Conservation (phyloP, 2,888 invertebrate genomes). For the Cheilosia grossa region DNA sequence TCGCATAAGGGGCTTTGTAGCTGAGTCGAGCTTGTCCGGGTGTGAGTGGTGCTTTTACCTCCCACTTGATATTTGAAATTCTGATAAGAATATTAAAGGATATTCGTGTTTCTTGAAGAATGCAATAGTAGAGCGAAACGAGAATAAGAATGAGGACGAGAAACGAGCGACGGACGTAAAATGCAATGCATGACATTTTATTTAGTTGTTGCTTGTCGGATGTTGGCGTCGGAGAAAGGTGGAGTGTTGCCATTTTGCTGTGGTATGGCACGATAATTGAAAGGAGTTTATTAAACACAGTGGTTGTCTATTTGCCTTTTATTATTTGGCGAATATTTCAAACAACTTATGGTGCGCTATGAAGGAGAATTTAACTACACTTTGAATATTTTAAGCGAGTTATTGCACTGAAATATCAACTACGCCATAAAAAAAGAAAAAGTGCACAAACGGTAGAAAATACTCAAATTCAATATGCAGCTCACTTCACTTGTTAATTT, state of each 20-base stretch:
- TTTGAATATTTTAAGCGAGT: too few relatives aligned
- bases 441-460: too few relatives aligned
- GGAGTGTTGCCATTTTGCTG: constrained; percentile 31
- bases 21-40: neutral
- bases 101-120: constrained; percentile 59
- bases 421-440: too few relatives aligned
- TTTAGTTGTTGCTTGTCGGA: constrained; percentile 51
- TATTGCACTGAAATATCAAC: too few relatives aligned
- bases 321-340: too few relatives aligned
- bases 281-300: too few relatives aligned
- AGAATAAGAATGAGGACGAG: neutral
- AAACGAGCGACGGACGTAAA: constrained; percentile 18
- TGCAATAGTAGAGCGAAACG: constrained; percentile 30
- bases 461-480: too few relatives aligned
- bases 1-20: constrained; percentile 9
- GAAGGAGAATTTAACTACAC: too few relatives aligned
- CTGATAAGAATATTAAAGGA: constrained; percentile 71
- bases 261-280: too few relatives aligned
- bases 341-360: too few relatives aligned
- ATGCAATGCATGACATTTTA: constrained; percentile 61
- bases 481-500: too few relatives aligned
- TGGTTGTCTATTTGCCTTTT: too few relatives aligned
- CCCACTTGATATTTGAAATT: constrained; percentile 63
- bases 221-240: neutral
- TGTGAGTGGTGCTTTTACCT: constrained; percentile 29